Evolutionary conservation across 2,113 vertebrate species (phyloP), one percentile per base, ranked within the genome.

Genomic region (Beaufortia kweichowensis): DNA sequence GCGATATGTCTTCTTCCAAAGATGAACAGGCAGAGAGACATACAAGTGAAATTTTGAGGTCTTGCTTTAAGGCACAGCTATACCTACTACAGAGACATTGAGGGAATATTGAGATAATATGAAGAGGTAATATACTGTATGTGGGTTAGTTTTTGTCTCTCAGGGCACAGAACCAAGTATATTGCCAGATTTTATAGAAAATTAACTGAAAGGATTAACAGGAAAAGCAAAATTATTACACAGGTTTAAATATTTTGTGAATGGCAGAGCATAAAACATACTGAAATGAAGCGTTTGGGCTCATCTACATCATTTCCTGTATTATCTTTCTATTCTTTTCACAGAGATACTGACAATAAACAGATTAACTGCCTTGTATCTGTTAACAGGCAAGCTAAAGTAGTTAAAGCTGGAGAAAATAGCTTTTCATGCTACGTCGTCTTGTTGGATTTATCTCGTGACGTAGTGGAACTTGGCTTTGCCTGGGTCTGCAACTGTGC

Each of bases 381-480:
- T 63, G 57, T 64, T 82, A 87, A 83, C 86, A 88, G 87, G 86
- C 85, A 89, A 62, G 55, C n/a, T 84, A 86, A 82, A 87, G 31
- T 6, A 56, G 41, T 56, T 29, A 69, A 48, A 77, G 59, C 80
- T 82, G 70, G 31, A 56, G 56, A 19, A 72, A 57, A 33, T 4
- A 6, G 9, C 21, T 77, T 53, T 78, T 82, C 35, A 84, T 91
- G 93, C 91, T 96, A 95, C 90, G 93, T 94, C 88, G 92, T 93
- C 88, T 90, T 94, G 75, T 81, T 79, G 84, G 86, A 84, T 91
- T 91, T 92, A 78, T 89, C 91, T 24, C 88, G 93, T 79, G 89
- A 86, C 0, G 75, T 63, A 39, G 85, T 62, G 67, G 81, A 70
- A 29, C 79, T 24, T 14, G 86, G 35, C 48, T 57, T 61, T 28